Evolutionary conservation across 2,888 invertebrate species (phyloP).

Genomic region (Phengaris alcon): DNA sequence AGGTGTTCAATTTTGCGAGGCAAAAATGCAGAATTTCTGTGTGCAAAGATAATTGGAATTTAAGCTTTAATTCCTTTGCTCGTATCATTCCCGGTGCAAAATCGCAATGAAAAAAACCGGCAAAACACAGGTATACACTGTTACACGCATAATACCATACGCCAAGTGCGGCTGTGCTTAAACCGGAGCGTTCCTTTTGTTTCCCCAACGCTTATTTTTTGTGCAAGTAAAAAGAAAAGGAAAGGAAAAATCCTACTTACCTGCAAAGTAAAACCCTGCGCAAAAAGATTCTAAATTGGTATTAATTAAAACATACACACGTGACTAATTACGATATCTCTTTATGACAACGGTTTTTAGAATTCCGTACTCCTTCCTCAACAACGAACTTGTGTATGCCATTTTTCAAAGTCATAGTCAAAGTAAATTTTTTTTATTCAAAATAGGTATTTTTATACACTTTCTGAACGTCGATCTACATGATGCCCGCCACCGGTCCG

Average conservation of each 20-base stretch:
- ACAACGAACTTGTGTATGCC: too few species aligned
- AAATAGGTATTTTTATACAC: too few species aligned
- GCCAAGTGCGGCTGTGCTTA: constrained; percentile 40
- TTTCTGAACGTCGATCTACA: too few species aligned
- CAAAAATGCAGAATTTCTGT: neutral
- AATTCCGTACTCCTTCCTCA: neutral
- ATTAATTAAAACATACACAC: constrained; percentile 25
- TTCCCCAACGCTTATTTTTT: constrained; percentile 8
- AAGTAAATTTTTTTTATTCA: too few species aligned
- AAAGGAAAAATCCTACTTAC: constrained; percentile 7
- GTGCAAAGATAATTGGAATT: neutral
- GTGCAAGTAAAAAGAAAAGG: neutral
- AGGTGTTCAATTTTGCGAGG: too few species aligned
- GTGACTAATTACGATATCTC: neutral
- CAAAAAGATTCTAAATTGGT: constrained; percentile 6
- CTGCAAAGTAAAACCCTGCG: neutral
- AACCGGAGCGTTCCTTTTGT: constrained; percentile 40
- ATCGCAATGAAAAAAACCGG: neutral
- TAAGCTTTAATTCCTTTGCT: neutral
- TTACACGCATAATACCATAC: constrained; percentile 17
- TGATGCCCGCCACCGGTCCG: too few species aligned
- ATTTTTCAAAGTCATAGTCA: too few species aligned
- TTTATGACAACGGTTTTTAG: neutral
- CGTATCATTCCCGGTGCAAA: neutral
- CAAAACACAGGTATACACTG: constrained; percentile 2